Conservation (phyloP, 2,113 vertebrate genomes). For the Colossoma macropomum region DNA sequence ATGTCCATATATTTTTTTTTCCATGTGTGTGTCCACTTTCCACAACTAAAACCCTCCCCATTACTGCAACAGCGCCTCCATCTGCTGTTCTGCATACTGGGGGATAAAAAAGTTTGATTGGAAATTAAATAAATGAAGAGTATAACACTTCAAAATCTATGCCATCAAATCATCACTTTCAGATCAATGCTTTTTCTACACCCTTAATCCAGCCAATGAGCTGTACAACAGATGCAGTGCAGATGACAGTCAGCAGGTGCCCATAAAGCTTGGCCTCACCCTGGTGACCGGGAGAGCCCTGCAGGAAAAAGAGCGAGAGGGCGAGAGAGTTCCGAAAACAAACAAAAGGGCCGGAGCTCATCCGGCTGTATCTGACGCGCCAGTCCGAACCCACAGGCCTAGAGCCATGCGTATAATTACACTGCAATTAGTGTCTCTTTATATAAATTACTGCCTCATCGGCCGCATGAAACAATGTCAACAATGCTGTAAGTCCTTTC, state of each 20-base stretch:
- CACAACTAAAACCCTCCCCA: too few species aligned
- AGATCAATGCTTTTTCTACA: too few species aligned
- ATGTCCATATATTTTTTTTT: too few species aligned
- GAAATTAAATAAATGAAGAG: too few species aligned
- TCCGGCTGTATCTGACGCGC: constrained; percentile 50
- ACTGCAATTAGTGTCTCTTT: constrained; percentile 69
- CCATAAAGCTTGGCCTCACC: constrained; percentile 45
- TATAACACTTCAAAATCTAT: too few species aligned
- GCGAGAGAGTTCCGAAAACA: constrained; percentile 48
- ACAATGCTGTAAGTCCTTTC: constrained; percentile 53
- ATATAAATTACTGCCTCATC: constrained; percentile 38
- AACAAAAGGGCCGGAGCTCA: constrained; percentile 56
- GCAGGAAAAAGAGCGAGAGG: constrained; percentile 42
- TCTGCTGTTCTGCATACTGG: too few species aligned
- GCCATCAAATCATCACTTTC: too few species aligned
- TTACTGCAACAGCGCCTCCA: too few species aligned
- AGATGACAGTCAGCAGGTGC: not conserved
- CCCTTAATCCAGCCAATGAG: not conserved
- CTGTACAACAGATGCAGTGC: not conserved
- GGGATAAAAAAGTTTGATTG: too few species aligned
- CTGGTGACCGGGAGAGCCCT: constrained; percentile 61
- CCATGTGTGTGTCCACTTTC: too few species aligned
- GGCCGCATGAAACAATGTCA: constrained; percentile 62
- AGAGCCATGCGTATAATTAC: constrained; percentile 68
- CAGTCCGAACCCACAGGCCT: constrained; percentile 60